These are phyloP conservation scores for Lagopus muta DNA, from an alignment of 2,113 vertebrate genomes.

Conservation along the genomic window DNA sequence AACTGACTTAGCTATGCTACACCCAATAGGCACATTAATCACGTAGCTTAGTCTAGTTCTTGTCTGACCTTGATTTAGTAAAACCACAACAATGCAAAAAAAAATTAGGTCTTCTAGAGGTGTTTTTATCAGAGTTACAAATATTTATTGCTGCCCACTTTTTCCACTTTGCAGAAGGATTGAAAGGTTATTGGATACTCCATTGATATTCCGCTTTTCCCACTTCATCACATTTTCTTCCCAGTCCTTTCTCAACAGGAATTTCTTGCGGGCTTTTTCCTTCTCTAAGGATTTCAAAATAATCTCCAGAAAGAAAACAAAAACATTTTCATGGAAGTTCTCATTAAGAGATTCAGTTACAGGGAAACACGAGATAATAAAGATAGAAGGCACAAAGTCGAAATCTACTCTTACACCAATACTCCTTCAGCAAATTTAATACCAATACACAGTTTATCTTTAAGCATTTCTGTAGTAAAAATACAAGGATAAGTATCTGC, in stretches of 20 bases:
- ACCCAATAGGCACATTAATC: constrained; percentile 47
- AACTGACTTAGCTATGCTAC: constrained; percentile 17
- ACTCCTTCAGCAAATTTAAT: background rate
- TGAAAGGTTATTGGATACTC: constrained; percentile 11
- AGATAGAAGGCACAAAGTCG: background rate
- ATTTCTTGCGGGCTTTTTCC: background rate
- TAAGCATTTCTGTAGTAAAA: background rate
- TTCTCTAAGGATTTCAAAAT: background rate
- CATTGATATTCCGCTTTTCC: background rate
- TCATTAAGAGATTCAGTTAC: background rate
- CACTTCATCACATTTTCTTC: background rate
- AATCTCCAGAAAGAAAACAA: background rate
- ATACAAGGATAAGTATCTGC: fast-evolving
- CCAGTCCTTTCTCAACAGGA: background rate
- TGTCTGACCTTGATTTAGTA: constrained; percentile 59
- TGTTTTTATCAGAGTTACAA: constrained; percentile 49
- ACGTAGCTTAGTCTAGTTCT: constrained; percentile 41
- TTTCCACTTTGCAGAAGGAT: constrained; percentile 1
- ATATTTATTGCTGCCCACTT: constrained; percentile 28
- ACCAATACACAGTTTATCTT: background rate
- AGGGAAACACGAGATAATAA: background rate
- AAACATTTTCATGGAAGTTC: background rate
- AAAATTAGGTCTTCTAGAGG: constrained; percentile 26
- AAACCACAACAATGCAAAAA: constrained; percentile 33
- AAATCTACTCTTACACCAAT: background rate